Base-by-base conservation (phyloP, 2,888 invertebrate species). In the Subacronicta megacephala region DNA sequence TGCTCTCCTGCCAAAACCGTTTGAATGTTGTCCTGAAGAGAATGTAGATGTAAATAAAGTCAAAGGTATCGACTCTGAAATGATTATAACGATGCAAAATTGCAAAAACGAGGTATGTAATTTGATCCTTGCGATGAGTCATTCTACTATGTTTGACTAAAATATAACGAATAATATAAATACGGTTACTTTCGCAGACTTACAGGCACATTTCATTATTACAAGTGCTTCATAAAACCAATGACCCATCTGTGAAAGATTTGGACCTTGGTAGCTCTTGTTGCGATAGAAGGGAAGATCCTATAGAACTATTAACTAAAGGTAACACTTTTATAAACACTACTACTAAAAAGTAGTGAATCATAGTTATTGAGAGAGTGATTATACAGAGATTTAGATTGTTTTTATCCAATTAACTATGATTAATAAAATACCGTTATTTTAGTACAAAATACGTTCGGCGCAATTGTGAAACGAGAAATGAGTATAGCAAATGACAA, bases 191-290 rank as follows among this genome's bases (percentile, higher is more conserved):
- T 61, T 84, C 88, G 40, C 76, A 94, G 93, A 82, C 77, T 66
- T 93, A 78, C 52, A 85, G 78, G 49, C 85, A 93, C 56, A 85
- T 94, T 4, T 91, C 92, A 7, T 56, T 92, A 35, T 71, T 94
- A 51, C 90, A 93, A 92, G 90, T 94, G 12, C 78, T 93, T 31
- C 93, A 93, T 78, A 94, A 92, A 85, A 89, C 90, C 1, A 93
- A 92, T 62, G 75, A 74, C 12, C 80, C 84, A 10, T 47, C 69
- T 23, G n/a, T 53, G 16, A 64, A 71, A 49, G 81, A 83, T 37
- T 45, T 65, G 15, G 56, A 66, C 33, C 46, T 68, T 13, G 69
- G 54, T 9, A 45, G 68, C 33, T 33, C 62, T 5, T 47, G 67
- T 35, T 70, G 65, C 53, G 78, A 81, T 18, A 52, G 45, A 41